Evolutionary conservation across 2,888 invertebrate species (phyloP).

Genomic region (Gymnosoma rotundatum): DNA sequence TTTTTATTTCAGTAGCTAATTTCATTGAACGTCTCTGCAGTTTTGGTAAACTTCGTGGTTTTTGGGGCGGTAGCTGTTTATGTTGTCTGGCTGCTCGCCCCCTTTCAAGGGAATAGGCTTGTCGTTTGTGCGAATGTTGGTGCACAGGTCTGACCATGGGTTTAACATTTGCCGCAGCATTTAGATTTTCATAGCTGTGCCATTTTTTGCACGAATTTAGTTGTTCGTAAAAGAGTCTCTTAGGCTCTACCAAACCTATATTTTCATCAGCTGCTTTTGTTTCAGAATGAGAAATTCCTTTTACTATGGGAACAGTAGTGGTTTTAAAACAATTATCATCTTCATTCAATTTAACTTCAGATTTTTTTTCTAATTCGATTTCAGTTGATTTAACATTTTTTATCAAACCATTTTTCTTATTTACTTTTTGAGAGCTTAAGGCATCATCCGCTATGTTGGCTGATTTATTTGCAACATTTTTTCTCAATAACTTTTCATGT

Average conservation of each 20-base stretch:
- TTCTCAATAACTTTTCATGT: slow-evolving; percentile 53
- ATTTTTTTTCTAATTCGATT: neutral
- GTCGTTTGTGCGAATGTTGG: slow-evolving; percentile 64
- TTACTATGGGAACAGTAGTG: slow-evolving; percentile 70
- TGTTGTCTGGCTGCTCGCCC: slow-evolving; percentile 69
- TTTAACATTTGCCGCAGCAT: slow-evolving; percentile 23
- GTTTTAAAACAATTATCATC: slow-evolving; percentile 28
- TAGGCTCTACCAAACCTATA: slow-evolving; percentile 79
- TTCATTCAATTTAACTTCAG: neutral
- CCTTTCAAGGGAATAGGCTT: slow-evolving; percentile 77
- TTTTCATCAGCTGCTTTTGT: slow-evolving; percentile 78
- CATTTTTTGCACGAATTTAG: slow-evolving; percentile 71
- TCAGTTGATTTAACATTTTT: slow-evolving; percentile 14
- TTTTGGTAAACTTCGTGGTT: slow-evolving; percentile 75
- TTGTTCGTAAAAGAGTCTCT: slow-evolving; percentile 78
- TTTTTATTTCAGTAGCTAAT: slow-evolving; percentile 78
- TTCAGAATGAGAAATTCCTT: slow-evolving; percentile 78
- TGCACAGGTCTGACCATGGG: neutral
- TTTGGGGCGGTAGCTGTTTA: slow-evolving; percentile 77
- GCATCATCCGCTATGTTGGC: slow-evolving; percentile 31
- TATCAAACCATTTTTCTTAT: slow-evolving; percentile 47
- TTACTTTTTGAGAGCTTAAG: slow-evolving; percentile 40
- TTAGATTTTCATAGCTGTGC: slow-evolving; percentile 70
- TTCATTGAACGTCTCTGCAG: slow-evolving; percentile 77
- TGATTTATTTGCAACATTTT: slow-evolving; percentile 54